phyloP scores from a whole-genome alignment of 64 coral and sea anemone genomes.

The Stichodactyla helianthus region DNA sequence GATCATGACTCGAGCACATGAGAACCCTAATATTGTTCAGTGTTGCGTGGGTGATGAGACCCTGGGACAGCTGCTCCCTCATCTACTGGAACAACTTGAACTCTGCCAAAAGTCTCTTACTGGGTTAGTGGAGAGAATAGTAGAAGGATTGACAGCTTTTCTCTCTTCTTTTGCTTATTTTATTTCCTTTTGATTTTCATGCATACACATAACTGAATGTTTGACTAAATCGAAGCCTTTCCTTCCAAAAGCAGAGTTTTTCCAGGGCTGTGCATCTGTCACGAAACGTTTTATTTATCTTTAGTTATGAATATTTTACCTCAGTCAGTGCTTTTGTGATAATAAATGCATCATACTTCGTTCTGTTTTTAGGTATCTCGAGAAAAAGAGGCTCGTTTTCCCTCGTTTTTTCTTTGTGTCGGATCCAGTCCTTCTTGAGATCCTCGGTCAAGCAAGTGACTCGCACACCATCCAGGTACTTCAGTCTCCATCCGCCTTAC shows the following conservation, averaged over 20 bases:
- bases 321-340: background rate
- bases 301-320: no score
- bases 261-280: no score
- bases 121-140: conserved; percentile 55
- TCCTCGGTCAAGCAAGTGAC: conserved; percentile 98
- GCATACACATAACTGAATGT: no score
- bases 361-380: conserved; percentile 63
- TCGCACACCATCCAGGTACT: conserved; percentile 99
- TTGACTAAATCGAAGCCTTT: no score
- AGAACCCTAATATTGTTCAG: conserved; percentile 92
- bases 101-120: conserved; percentile 97
- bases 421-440: conserved; percentile 94
- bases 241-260: no score
- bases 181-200: background rate
- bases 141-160: background rate
- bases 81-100: conserved; percentile 91
- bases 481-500: no score
- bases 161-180: background rate
- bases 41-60: conserved; percentile 97
- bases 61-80: conserved; percentile 87
- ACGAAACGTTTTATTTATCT: no score
- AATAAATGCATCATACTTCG: background rate
- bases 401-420: conserved; percentile 99
- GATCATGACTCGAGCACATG: conserved; percentile 96
- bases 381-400: conserved; percentile 94